Evolutionary conservation across 2,797 vertebrate species (phyloP).

Genomic region (Pseudochirops cupreus): DNA sequence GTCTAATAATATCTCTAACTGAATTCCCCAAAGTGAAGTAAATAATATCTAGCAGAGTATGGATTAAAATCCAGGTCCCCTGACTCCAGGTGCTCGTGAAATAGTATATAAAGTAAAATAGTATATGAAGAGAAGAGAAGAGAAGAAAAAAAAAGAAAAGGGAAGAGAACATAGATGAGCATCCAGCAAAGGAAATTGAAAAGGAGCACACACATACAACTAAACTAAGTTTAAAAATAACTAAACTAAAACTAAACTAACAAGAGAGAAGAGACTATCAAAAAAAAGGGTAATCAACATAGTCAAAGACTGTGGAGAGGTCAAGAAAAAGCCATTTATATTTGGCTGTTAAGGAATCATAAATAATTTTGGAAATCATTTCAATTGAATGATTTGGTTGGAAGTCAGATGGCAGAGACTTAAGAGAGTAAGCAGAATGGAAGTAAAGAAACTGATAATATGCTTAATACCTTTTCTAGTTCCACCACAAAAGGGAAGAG

Average conservation of each 20-base stretch:
- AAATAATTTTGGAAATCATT: not conserved
- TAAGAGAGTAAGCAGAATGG: not conserved
- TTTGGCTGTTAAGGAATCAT: not conserved
- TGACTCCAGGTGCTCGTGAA: not conserved
- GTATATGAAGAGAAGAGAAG: no score
- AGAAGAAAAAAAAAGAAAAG: no score
- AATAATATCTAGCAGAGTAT: not conserved
- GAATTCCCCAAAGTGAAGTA: not conserved
- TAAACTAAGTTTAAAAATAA: no score
- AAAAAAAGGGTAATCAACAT: not conserved
- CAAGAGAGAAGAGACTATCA: not conserved
- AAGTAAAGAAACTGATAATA: not conserved
- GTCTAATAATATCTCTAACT: not conserved
- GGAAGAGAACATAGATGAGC: not conserved
- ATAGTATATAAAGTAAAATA: not conserved
- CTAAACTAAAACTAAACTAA: not conserved
- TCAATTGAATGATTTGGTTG: not conserved
- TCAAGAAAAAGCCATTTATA: not conserved
- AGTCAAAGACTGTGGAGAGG: not conserved
- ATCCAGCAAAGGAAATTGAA: not conserved
- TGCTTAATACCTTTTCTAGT: not conserved
- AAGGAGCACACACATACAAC: not conserved
- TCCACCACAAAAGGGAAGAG: not conserved
- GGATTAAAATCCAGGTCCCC: not conserved
- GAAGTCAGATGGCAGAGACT: not conserved